Evolutionary conservation across 2,113 vertebrate species (phyloP), one percentile per base, ranked within the genome.

Genomic region (Pelodiscus sinensis): DNA sequence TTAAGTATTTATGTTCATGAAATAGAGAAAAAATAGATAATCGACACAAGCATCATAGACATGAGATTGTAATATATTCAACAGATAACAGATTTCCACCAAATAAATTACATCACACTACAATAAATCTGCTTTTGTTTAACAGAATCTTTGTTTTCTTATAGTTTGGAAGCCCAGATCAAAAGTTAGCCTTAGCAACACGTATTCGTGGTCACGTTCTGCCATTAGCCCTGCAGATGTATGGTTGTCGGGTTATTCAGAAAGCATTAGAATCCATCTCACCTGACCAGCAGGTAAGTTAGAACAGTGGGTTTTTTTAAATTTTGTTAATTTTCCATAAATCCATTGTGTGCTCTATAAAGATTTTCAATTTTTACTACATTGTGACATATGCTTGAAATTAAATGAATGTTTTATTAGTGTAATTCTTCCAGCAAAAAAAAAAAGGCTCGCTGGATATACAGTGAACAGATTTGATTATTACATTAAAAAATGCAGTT

Each of bases 281-380:
- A 94, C 99, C 99, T 97, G 99, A 99, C 98, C 99, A 99, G 98
- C 99, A 99, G 99, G 99, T 99, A 99, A 99, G 99, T 99, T 98
- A 98, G 97, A 97, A 92, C 97, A 96, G 91, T 54, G 52, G 52
- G 52, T 14, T 54, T 92, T 92, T 95, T 97, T 95, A 44, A 44
- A 81, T 86, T 95, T 94, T 86, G 55, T 78, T 94, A 87, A 88
- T 93, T 92, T 83, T 80, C 77, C 88, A 82, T 77, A 88, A 14
- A 84, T 52, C 73, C 52, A 22, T 73, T 52, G 14, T 9, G 25
- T 27, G 1, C 27, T 31, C 7, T n/a, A 25, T 58, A 38, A n/a
- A 81, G 52, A 81, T 29, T 58, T 79, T 44, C 38, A 38, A 10
- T 80, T 35, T 58, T 82, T 91, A 55, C 65, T 85, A 82, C 35